Base-by-base conservation (phyloP, 2,113 vertebrate species). In the Vanacampus margaritifer region DNA sequence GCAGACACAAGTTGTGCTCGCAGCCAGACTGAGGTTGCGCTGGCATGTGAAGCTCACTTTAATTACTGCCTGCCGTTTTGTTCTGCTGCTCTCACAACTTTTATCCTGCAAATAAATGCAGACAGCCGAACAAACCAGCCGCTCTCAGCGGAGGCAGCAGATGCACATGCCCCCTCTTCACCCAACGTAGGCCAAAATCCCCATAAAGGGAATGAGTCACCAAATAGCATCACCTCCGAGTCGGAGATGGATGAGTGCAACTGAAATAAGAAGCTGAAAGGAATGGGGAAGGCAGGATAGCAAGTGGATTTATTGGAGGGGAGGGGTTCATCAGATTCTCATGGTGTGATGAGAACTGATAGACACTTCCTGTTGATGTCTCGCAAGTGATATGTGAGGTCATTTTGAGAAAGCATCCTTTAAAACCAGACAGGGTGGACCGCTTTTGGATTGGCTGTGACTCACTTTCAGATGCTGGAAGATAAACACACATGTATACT, bases 401-500 rank as follows among this genome's bases (percentile, higher is more conserved):
- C 0, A 60, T 73, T 73, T 26, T 16, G 19, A 37, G 61, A 65
- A 67, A 48, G 51, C 61, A 67, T 53, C 68, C 69, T 68, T 65
- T 8, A 73, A 61, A 68, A 66, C 61, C 43, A 3, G 61, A 32
- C n/a, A 67, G 70, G 75, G 57, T 51, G 63, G 54, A 36, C 57
- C 67, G 46, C 24, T 78, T 75, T 68, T 69, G 57, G 67, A 53
- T 74, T 69, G 51, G 39, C 64, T 81, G 69, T 85, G 79, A 86
- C 84, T 86, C 80, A 79, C 80, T 71, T 68, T 62, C 67, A 60
- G 54, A 80, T 68, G 32, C 81, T 76, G 64, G 68, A 66, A 81
- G 69, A 84, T 81, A 86, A 82, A 89, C 82, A 80, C 69, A 80
- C 69, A 48, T 43, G 4, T 21, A 39, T 61, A 72, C 67, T 79